phyloP scores from a whole-genome alignment of 1,140 invertebrate species.

The Pseudomyrmex gracilis region DNA sequence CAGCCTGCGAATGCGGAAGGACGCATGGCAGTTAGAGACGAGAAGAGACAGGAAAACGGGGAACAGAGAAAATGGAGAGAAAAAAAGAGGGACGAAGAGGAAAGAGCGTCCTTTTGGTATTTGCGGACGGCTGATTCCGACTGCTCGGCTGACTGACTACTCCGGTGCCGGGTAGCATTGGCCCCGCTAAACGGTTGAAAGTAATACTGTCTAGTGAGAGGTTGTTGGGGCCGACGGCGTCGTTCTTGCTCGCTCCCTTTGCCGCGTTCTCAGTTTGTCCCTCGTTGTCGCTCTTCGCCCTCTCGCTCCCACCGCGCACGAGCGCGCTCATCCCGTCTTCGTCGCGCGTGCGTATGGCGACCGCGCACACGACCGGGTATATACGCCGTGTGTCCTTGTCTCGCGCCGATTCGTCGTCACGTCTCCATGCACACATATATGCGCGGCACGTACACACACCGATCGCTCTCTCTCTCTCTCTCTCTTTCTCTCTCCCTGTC shows the following conservation, averaged over 20 bases:
- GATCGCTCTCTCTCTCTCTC: not conserved
- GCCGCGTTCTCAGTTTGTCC: conserved; percentile 62
- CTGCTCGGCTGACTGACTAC: conserved; percentile 70
- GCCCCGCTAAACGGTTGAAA: conserved; percentile 81
- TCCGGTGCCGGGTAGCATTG: conserved; percentile 72
- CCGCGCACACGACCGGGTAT: conserved; percentile 23
- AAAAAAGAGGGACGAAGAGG: not conserved
- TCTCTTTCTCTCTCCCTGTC: no score
- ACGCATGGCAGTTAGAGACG: not conserved
- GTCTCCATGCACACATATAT: conserved; percentile 3
- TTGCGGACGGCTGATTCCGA: conserved; percentile 66
- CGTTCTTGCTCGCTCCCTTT: conserved; percentile 18
- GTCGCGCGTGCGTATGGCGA: conserved; percentile 4
- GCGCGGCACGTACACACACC: conserved; percentile 15
- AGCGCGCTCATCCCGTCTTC: conserved; percentile 36
- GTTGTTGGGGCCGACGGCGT: conserved; percentile 78
- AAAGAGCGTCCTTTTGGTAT: conserved; percentile 60
- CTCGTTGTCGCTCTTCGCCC: conserved; percentile 26
- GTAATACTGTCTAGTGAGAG: conserved; percentile 83
- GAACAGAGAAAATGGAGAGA: not conserved
- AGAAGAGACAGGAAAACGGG: not conserved
- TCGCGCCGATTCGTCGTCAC: conserved; percentile 72
- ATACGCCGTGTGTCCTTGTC: conserved; percentile 68
- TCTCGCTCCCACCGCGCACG: not conserved
- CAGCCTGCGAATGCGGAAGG: not conserved